Evolutionary conservation across 2,797 vertebrate species (phyloP).

Genomic region (Ctenopoma kingsleyae): DNA sequence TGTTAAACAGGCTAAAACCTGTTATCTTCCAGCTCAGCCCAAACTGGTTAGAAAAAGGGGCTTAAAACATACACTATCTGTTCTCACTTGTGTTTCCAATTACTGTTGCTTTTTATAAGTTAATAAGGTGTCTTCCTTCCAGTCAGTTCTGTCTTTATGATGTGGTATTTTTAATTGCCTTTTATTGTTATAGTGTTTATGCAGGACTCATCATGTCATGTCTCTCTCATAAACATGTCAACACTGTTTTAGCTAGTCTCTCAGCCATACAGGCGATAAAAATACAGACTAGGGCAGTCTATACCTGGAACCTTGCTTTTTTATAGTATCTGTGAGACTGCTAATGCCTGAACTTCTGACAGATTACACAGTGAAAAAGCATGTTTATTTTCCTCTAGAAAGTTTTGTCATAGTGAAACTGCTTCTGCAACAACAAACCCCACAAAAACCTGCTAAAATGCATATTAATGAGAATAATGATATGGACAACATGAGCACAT

Average conservation of each 20-base stretch:
- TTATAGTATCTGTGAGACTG: background rate
- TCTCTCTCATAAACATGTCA: background rate
- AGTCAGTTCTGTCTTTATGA: conserved; percentile 7
- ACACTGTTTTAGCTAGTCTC: background rate
- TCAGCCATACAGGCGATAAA: background rate
- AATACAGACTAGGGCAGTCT: background rate
- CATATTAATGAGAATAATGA: conserved; percentile 50
- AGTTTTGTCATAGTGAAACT: conserved; percentile 18
- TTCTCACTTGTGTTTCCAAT: conserved; percentile 14
- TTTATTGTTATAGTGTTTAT: background rate
- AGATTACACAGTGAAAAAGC: conserved; percentile 17
- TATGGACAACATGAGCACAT: conserved; percentile 39
- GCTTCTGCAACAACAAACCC: conserved; percentile 34
- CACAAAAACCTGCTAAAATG: conserved; percentile 29
- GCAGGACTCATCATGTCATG: background rate
- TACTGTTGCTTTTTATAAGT: conserved; percentile 14
- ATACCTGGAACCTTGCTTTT: background rate
- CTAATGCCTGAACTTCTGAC: conserved; percentile 10
- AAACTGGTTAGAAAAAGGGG: conserved; percentile 27
- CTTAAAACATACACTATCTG: conserved; percentile 11
- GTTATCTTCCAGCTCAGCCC: conserved; percentile 39
- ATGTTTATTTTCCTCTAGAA: too few relatives aligned
- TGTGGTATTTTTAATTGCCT: conserved; percentile 10
- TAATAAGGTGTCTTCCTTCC: conserved; percentile 7
- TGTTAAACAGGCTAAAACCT: conserved; percentile 40